Evolutionary conservation across 2,888 invertebrate species (phyloP).

Genomic region (Cephalotes varians): DNA sequence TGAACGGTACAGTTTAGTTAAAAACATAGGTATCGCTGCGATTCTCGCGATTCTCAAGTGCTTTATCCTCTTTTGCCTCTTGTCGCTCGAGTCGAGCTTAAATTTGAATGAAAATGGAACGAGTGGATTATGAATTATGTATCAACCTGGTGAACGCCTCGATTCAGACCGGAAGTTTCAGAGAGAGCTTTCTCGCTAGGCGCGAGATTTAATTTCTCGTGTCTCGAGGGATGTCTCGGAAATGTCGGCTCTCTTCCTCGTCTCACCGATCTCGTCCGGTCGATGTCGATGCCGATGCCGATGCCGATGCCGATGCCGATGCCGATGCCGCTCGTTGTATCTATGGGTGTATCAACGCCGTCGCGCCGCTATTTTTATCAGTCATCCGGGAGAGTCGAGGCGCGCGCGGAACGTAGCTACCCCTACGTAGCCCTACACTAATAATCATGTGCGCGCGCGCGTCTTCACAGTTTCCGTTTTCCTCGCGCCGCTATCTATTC

Average conservation of each 20-base stretch:
- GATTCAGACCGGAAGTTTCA: not conserved
- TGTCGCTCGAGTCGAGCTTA: too few relatives aligned
- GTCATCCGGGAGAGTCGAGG: constrained; percentile 66
- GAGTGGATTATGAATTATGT: not conserved
- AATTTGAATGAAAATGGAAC: not conserved
- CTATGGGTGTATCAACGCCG: constrained; percentile 61
- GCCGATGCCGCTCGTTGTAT: constrained; percentile 67
- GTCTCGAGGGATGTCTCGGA: constrained; percentile 4
- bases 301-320: too few relatives aligned
- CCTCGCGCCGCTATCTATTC: not conserved
- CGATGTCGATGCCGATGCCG: too few relatives aligned
- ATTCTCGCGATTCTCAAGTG: too few relatives aligned
- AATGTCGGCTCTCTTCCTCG: constrained; percentile 30
- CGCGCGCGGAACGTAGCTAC: constrained; percentile 56
- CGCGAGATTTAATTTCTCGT: not conserved
- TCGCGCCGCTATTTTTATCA: constrained; percentile 75
- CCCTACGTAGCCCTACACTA: constrained; percentile 69
- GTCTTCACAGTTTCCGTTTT: constrained; percentile 22
- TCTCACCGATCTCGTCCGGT: too few relatives aligned
- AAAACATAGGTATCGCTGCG: too few relatives aligned
- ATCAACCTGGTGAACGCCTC: not conserved
- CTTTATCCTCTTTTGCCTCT: too few relatives aligned
- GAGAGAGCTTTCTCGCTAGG: not conserved
- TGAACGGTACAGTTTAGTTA: too few relatives aligned
- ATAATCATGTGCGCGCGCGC: constrained; percentile 43